Evolutionary conservation across 2,888 invertebrate species (phyloP).

Genomic region (Latheticus oryzae): DNA sequence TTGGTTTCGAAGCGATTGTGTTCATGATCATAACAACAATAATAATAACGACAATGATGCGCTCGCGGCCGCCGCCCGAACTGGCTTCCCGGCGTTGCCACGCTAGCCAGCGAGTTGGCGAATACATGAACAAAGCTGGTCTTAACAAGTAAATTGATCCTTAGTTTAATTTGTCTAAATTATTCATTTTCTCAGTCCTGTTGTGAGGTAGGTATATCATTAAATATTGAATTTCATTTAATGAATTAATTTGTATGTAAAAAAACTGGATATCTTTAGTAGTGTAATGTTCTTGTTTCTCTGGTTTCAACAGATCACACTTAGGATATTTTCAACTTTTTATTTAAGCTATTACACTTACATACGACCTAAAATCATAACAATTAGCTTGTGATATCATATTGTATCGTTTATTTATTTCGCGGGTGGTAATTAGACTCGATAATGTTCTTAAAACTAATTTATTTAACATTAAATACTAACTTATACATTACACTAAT

Average conservation of each 20-base stretch:
- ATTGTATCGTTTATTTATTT: conserved; percentile 1
- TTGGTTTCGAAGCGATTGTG: conserved; percentile 1
- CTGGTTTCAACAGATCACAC: conserved; percentile 1
- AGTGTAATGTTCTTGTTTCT: conserved; percentile 1
- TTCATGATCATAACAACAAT: background rate
- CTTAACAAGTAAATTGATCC: conserved; percentile 3
- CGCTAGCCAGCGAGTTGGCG: conserved; percentile 1
- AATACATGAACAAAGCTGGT: conserved; percentile 1
- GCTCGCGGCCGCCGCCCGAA: conserved; percentile 1
- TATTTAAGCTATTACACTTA: conserved; percentile 1
- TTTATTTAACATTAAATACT: background rate
- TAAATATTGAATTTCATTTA: conserved; percentile 1
- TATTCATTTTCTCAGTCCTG: conserved; percentile 7
- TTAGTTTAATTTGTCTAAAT: conserved; percentile 1
- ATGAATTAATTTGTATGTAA: conserved; percentile 1
- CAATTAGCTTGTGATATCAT: conserved; percentile 1
- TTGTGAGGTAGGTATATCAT: conserved; percentile 1
- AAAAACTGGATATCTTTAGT: conserved; percentile 1
- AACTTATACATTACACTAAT: conserved; percentile 1
- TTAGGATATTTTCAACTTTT: conserved; percentile 1
- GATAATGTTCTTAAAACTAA: conserved; percentile 1
- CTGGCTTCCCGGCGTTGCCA: conserved; percentile 1
- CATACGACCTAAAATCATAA: background rate
- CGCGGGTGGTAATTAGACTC: conserved; percentile 1
- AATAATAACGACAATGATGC: conserved; percentile 1